Evolutionary conservation across 2,797 vertebrate genomes (phyloP).

Genomic region (Neostethus bicornis): DNA sequence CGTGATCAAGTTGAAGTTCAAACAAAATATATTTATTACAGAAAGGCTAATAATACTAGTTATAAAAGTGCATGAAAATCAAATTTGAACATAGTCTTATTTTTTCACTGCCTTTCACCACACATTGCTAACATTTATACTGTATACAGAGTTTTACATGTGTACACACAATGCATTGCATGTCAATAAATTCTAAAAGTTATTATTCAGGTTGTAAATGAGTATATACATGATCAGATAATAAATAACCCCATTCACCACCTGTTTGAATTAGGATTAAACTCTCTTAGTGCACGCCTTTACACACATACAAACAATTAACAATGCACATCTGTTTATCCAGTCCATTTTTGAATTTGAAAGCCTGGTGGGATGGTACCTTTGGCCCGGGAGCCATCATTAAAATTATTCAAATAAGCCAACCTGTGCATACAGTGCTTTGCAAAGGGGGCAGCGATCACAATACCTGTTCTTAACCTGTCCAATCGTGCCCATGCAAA

Average conservation of each 20-base stretch:
- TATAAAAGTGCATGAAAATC: background rate
- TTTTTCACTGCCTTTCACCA: too few relatives aligned
- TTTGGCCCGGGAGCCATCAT: slow-evolving; percentile 56
- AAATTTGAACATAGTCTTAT: too few relatives aligned
- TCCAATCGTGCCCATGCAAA: slow-evolving; percentile 79
- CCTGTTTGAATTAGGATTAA: slow-evolving; percentile 34
- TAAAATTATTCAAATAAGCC: slow-evolving; percentile 77
- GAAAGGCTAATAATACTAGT: background rate
- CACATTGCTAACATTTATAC: too few relatives aligned
- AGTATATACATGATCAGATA: slow-evolving; percentile 35
- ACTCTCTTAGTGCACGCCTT: slow-evolving; percentile 11
- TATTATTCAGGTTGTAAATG: slow-evolving; percentile 8
- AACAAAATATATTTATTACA: background rate
- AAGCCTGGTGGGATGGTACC: slow-evolving; percentile 55
- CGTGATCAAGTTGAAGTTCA: background rate
- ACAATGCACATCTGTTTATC: slow-evolving; percentile 35
- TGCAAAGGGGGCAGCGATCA: slow-evolving; percentile 72
- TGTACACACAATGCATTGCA: background rate
- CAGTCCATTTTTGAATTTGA: slow-evolving; percentile 42
- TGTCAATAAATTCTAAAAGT: background rate
- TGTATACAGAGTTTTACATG: too few relatives aligned
- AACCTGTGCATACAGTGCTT: slow-evolving; percentile 75
- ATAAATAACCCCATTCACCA: slow-evolving; percentile 23
- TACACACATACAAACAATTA: slow-evolving; percentile 27
- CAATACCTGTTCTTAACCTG: slow-evolving; percentile 69